A percentile compares a stretch with the other conserved stretches of the same genome.
Evolutionary conservation across 1,140 invertebrate genomes (phyloP).

Genomic region (Heliconius hermathena): DNA sequence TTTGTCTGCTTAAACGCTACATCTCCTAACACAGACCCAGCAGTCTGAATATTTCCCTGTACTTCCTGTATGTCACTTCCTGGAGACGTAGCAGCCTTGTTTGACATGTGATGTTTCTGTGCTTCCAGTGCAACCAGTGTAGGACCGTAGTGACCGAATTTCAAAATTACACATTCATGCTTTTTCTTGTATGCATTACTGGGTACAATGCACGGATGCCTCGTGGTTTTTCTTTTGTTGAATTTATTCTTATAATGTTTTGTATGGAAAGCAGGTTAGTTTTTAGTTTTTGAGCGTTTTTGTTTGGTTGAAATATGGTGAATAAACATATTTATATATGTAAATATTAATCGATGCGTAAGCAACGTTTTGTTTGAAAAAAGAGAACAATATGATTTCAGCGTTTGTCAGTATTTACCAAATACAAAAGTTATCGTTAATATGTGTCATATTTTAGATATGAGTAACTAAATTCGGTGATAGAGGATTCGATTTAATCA

Average conservation of each 20-base stretch:
- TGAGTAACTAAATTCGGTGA: too few species aligned
- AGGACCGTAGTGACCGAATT: conserved; percentile 26
- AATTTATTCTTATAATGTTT: not conserved
- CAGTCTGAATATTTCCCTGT: conserved; percentile 55
- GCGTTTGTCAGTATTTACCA: too few species aligned
- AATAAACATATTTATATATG: too few species aligned
- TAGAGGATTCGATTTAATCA: too few species aligned
- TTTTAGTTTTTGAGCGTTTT: too few species aligned
- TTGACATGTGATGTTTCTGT: conserved; percentile 51
- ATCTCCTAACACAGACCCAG: conserved; percentile 21
- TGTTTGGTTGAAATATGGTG: too few species aligned
- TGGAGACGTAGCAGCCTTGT: conserved; percentile 67
- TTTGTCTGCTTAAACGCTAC: conserved; percentile 27
- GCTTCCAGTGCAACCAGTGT: conserved; percentile 30
- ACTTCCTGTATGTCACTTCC: conserved; percentile 70
- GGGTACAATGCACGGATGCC: conserved; percentile 9
- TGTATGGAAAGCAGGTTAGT: not conserved
- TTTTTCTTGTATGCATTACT: conserved; percentile 25
- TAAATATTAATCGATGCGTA: too few species aligned
- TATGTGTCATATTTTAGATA: too few species aligned
- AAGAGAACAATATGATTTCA: too few species aligned
- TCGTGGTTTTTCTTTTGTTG: not conserved
- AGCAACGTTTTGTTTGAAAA: too few species aligned
- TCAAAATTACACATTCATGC: conserved; percentile 25
- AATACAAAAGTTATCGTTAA: too few species aligned